Percentiles rank a stretch among this genome's conserved stretches.
Conservation (phyloP, 1,140 invertebrate genomes). For the Paraescarpia echinospica region DNA sequence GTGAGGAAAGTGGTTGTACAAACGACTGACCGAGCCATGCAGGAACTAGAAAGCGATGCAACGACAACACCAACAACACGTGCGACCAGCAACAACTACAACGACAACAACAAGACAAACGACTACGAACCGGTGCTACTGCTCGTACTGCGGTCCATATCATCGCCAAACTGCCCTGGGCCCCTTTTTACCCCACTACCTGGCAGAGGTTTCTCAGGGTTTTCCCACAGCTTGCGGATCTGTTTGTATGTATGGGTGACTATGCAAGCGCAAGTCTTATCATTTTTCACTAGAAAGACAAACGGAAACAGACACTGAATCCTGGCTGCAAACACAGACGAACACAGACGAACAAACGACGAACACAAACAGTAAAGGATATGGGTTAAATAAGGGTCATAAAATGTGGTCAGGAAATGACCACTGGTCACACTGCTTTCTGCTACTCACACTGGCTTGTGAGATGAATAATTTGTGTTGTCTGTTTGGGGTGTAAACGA, state of each 20-base stretch:
- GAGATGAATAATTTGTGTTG: not conserved
- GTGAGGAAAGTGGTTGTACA: not conserved
- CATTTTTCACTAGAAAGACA: constrained; percentile 47
- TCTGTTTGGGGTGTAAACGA: not conserved
- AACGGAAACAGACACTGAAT: constrained; percentile 23
- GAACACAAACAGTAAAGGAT: not conserved
- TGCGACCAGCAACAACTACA: not conserved
- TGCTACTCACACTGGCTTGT: too few relatives aligned
- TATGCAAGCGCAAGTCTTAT: constrained; percentile 57
- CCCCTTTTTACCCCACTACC: constrained; percentile 3
- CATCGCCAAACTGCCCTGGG: constrained; percentile 24
- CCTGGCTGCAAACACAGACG: not conserved
- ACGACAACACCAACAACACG: not conserved
- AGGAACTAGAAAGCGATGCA: not conserved
- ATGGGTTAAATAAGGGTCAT: not conserved
- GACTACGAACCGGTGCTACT: constrained; percentile 30
- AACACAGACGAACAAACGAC: constrained; percentile 11
- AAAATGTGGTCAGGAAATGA: not conserved
- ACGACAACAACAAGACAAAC: not conserved
- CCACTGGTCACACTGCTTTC: not conserved
- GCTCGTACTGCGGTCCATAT: constrained; percentile 33
- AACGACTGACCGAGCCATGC: not conserved
- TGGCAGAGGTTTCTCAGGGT: constrained; percentile 49
- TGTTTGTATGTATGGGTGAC: constrained; percentile 55
- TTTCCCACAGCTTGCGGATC: constrained; percentile 56